Evolutionary conservation across 2,888 invertebrate genomes (phyloP).

Genomic region (Callyntrura guangdongensis): DNA sequence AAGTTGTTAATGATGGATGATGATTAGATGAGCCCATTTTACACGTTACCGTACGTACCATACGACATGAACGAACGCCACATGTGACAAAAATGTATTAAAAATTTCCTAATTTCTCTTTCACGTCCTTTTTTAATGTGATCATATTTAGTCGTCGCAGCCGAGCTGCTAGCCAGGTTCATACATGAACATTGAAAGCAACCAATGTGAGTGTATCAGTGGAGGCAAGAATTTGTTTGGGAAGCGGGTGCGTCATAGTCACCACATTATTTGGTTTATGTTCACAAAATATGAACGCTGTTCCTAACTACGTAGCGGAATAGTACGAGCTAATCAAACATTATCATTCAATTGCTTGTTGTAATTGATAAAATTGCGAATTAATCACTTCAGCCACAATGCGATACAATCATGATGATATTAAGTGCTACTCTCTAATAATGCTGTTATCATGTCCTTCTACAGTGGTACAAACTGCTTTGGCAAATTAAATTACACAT

Average conservation of each 20-base stretch:
- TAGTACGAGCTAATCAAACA: slow-evolving; percentile 12
- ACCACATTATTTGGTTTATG: neutral
- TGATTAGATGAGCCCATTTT: slow-evolving; percentile 15
- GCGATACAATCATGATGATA: too few species aligned
- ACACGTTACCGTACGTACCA: slow-evolving; percentile 2
- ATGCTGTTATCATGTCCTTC: neutral
- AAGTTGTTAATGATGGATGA: slow-evolving; percentile 30
- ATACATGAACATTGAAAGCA: neutral
- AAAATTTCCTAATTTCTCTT: slow-evolving; percentile 42
- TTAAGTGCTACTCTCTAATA: neutral
- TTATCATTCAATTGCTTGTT: slow-evolving; percentile 63
- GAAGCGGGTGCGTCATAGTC: slow-evolving; percentile 35
- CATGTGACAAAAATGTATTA: slow-evolving; percentile 2
- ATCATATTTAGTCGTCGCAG: slow-evolving; percentile 1
- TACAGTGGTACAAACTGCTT: neutral
- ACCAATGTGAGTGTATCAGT: too few species aligned
- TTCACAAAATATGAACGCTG: neutral
- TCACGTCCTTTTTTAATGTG: slow-evolving; percentile 25
- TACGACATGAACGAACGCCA: neutral
- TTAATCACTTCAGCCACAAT: slow-evolving; percentile 56
- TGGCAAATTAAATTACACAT: slow-evolving; percentile 7
- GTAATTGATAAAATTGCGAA: slow-evolving; percentile 71
- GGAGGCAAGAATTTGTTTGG: slow-evolving; percentile 66
- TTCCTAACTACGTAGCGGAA: neutral
- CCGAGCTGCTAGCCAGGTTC: neutral